phyloP scores from a whole-genome alignment of 2,888 invertebrate genomes.

The Lypha dubia region DNA sequence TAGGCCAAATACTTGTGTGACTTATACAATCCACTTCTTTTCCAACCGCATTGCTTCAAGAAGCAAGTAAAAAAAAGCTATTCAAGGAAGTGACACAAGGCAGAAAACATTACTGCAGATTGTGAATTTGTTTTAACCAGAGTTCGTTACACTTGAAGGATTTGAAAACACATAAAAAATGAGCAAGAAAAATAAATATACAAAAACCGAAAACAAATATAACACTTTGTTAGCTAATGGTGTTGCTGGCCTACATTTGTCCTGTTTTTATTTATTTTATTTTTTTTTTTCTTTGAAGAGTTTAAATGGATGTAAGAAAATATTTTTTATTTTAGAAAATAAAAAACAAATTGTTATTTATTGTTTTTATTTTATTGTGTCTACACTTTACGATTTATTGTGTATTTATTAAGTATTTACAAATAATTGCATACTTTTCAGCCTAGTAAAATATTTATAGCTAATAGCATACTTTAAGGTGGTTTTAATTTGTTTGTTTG shows the following conservation, averaged over 20 bases:
- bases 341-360: slow-evolving; percentile 37
- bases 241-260: slow-evolving; percentile 21
- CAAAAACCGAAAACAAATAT: slow-evolving; percentile 1
- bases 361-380: slow-evolving; percentile 17
- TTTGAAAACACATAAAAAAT: slow-evolving; percentile 6
- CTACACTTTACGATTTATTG: slow-evolving; percentile 3
- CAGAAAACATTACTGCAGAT: slow-evolving; percentile 5
- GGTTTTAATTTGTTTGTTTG: not conserved
- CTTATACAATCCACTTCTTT: slow-evolving; percentile 40
- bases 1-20: slow-evolving; percentile 60
- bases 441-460: slow-evolving; percentile 24
- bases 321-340: not conserved
- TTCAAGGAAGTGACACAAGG: slow-evolving; percentile 21
- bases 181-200: not conserved
- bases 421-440: slow-evolving; percentile 58
- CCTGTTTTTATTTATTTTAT: not conserved
- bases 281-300: not conserved
- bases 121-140: slow-evolving; percentile 39
- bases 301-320: not conserved
- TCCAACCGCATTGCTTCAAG: not conserved
- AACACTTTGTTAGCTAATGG: slow-evolving; percentile 59
- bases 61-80: slow-evolving; percentile 5
- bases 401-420: slow-evolving; percentile 49
- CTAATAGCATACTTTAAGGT: slow-evolving; percentile 30
- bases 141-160: slow-evolving; percentile 60